Evolutionary conservation across 2,797 vertebrate genomes (phyloP).

Genomic region (Nannoperca australis): DNA sequence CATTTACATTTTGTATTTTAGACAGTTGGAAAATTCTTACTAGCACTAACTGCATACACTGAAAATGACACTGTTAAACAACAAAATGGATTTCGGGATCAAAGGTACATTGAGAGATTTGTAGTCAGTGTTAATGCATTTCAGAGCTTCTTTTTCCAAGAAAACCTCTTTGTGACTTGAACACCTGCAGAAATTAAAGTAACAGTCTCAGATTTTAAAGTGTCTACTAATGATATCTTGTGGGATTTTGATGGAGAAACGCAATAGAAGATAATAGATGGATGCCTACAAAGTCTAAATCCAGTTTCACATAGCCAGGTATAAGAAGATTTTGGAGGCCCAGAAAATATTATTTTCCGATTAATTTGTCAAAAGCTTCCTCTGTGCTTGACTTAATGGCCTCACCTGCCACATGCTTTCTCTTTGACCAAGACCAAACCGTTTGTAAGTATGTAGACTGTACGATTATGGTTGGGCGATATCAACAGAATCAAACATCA

Average conservation of each 20-base stretch:
- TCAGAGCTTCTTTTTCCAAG: neutral
- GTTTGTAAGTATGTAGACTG: neutral
- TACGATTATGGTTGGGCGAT: neutral
- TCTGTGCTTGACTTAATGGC: neutral
- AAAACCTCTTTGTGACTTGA: conserved; percentile 6
- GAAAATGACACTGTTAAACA: neutral
- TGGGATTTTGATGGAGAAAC: neutral
- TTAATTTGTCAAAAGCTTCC: neutral
- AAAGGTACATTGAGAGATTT: neutral
- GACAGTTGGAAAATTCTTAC: neutral
- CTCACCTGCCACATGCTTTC: too few relatives aligned
- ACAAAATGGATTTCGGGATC: neutral
- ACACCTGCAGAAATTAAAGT: conserved; percentile 13
- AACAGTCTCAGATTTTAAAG: neutral
- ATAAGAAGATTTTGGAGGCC: neutral
- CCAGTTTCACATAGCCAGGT: neutral
- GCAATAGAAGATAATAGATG: neutral
- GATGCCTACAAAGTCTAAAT: neutral
- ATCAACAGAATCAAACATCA: neutral
- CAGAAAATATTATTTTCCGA: neutral
- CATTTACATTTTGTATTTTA: neutral
- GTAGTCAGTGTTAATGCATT: neutral
- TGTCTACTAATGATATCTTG: conserved; percentile 10
- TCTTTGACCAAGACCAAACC: neutral
- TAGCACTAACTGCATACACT: neutral